These are phyloP conservation scores for Brevimyrus niger DNA, from an alignment of 2,113 vertebrate species.

Conservation along the genomic window DNA sequence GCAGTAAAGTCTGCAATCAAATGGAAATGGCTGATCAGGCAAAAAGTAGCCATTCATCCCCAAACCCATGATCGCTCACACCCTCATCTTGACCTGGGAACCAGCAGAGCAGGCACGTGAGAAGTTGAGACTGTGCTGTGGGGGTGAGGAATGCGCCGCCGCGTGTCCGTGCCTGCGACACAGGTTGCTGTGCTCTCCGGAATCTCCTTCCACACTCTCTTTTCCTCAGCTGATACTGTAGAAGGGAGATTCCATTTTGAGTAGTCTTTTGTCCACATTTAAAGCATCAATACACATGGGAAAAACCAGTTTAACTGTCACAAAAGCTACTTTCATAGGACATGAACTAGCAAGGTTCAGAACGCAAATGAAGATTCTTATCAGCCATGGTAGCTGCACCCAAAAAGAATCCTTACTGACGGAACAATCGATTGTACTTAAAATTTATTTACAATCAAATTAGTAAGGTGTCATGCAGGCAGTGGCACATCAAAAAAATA, in stretches of 20 bases:
- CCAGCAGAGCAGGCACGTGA: constrained; percentile 40
- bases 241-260: background rate
- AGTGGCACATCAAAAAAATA: background rate
- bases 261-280: background rate
- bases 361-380: background rate
- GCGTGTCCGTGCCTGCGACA: background rate
- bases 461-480: background rate
- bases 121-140: constrained; percentile 34
- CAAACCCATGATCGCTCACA: background rate
- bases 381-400: background rate
- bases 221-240: background rate
- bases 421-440: background rate
- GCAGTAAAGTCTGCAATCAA: constrained; percentile 50
- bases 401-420: background rate
- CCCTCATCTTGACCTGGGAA: constrained; percentile 46
- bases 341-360: background rate
- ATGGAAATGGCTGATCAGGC: constrained; percentile 50
- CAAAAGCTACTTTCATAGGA: background rate
- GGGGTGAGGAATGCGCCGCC: background rate
- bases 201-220: background rate
- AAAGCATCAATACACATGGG: background rate
- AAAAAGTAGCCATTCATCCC: constrained; percentile 31
- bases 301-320: background rate
- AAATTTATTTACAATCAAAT: background rate
- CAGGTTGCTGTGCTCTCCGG: background rate